Evolutionary conservation across 2,888 invertebrate species (phyloP), one percentile per base, ranked within the genome.

Genomic region (Metacarcinus magister): DNA sequence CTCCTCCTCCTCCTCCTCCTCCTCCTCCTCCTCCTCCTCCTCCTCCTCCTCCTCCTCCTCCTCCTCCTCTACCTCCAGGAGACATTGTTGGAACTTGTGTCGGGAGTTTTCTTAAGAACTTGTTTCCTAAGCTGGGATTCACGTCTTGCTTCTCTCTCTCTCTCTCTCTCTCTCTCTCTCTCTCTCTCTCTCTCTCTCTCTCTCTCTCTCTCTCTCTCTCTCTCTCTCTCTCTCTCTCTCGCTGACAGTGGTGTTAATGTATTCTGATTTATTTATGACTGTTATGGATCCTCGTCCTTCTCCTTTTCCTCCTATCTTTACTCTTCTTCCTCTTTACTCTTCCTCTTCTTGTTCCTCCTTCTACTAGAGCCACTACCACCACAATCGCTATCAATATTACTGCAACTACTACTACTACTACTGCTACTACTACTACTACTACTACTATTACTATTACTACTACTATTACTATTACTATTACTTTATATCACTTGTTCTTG

Each of bases 391-490:
- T n/a, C n/a, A 67, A 19, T 67, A 67, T n/a, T 67, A 67, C 67
- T 67, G n/a, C 67, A 23, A 67, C 67, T 67, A 67, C 67, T 67
- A 67, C 67, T 67, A 67, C 67, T 67, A 67, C 67, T 67, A 67
- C 67, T 67, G 16, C 67, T 67, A 67, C 67, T 67, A 67, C 67
- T n/a, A 67, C 67, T 67, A 67, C 67, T 67, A 67, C 67, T 67
- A 23, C 67, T 82, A 82, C 82, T 82, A 82, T 32, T 82, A 82
- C 82, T 82, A 82, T 32, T 82, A 82, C 82, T 82, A 82, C 82
- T 82, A 82, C 82, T 82, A 82, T 32, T 82, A 82, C 82, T 82
- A 82, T 32, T 82, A 82, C 82, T 82, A 82, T 32, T 82, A 82
- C 82, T 82, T 32, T 32, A n/a, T 82, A 13, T 32, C 32, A 82